Conservation (phyloP, 2,113 vertebrate species). For the Scortum barcoo region DNA sequence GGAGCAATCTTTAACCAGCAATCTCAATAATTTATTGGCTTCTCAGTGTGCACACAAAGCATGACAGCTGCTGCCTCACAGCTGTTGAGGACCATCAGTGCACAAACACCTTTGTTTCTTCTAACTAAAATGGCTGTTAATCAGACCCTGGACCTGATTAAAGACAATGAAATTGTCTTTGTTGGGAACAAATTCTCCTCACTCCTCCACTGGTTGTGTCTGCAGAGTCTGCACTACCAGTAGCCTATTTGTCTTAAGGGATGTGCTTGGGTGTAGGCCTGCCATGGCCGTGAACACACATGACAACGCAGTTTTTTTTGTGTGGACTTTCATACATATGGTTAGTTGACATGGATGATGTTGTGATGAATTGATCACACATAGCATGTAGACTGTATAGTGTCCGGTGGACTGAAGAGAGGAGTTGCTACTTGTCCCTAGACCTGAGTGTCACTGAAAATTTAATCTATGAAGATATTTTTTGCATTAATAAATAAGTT, state of each 20-base stretch:
- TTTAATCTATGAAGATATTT: slow-evolving; percentile 66
- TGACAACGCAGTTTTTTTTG: background rate
- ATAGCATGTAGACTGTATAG: background rate
- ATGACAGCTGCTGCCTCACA: slow-evolving; percentile 60
- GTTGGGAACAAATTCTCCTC: slow-evolving; percentile 1
- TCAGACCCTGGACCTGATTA: slow-evolving; percentile 3
- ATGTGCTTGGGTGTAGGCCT: slow-evolving; percentile 22
- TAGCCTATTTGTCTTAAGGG: slow-evolving; percentile 63
- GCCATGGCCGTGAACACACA: background rate
- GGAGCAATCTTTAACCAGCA: slow-evolving; percentile 62
- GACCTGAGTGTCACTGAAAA: slow-evolving; percentile 53
- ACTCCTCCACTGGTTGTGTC: background rate
- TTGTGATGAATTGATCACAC: background rate
- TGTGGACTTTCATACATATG: background rate
- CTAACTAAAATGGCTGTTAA: slow-evolving; percentile 8
- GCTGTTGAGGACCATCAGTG: slow-evolving; percentile 43
- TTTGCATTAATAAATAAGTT: slow-evolving; percentile 76
- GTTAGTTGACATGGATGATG: background rate
- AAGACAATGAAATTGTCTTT: slow-evolving; percentile 11
- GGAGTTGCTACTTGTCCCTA: slow-evolving; percentile 22
- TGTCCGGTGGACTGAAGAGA: slow-evolving; percentile 7
- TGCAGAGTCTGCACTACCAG: background rate
- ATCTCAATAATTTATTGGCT: slow-evolving; percentile 70
- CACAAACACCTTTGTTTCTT: slow-evolving; percentile 28
- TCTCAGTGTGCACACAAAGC: slow-evolving; percentile 44